phyloP scores from a whole-genome alignment of 2,888 invertebrate species.

The Platycnemis pennipes region DNA sequence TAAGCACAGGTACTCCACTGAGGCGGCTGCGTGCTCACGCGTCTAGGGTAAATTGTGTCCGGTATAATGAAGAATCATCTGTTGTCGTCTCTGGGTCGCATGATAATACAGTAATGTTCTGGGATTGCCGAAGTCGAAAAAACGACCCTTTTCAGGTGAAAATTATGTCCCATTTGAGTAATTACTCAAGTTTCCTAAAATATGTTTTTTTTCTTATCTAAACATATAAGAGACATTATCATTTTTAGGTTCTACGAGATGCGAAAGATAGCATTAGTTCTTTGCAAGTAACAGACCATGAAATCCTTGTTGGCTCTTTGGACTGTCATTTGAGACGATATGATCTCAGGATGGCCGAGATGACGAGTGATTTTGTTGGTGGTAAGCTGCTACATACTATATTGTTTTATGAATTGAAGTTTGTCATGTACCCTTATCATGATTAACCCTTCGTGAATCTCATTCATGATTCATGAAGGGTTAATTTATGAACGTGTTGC shows the following conservation, averaged over 20 bases:
- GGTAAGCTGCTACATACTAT: conserved; percentile 80
- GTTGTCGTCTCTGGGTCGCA: conserved; percentile 95
- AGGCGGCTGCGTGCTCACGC: conserved; percentile 94
- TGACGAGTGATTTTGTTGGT: conserved; percentile 92
- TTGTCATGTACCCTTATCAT: no score
- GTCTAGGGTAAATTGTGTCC: conserved; percentile 90
- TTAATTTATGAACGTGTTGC: no score
- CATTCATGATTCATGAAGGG: no score
- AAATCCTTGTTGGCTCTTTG: conserved; percentile 94
- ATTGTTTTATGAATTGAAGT: no score
- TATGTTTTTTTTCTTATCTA: no score
- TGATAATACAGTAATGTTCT: conserved; percentile 95
- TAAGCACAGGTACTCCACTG: conserved; percentile 92
- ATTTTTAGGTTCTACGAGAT: conserved; percentile 86
- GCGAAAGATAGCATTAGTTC: conserved; percentile 95
- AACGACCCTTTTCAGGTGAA: conserved; percentile 87
- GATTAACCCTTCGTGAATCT: no score
- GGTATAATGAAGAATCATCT: conserved; percentile 97
- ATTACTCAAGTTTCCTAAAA: no score
- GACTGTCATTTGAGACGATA: conserved; percentile 94
- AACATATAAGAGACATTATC: neutral
- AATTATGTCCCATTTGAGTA: neutral
- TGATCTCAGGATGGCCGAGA: conserved; percentile 93
- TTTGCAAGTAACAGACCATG: conserved; percentile 89
- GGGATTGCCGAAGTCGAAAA: conserved; percentile 89